Base-by-base conservation (phyloP, 2,797 vertebrate genomes). In the Coracias cyanogaster region DNA sequence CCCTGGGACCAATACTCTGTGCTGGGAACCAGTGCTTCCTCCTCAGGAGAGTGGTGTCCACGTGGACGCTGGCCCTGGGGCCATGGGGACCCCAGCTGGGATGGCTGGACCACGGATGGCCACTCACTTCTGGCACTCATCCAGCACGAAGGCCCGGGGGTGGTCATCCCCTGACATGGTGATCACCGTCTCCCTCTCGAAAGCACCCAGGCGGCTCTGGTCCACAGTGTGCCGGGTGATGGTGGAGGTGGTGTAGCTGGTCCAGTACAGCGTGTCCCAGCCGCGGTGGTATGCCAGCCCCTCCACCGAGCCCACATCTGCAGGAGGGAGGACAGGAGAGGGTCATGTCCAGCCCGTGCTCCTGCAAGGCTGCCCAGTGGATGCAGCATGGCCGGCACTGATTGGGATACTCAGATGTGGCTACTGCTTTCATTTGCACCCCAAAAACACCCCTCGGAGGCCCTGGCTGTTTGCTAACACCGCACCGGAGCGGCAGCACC, bases 251-350 rank as follows among this genome's bases (percentile, higher is more conserved):
- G 99, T 99, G 95, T 99, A 99, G 97, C 99, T 99, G 12, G 99
- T 99, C 99, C 99, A 99, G 97, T 99, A 99, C 29, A 99, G 98
- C 0, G 99, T 99, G 89, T 99, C 99, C 99, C 99, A 99, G 88
- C 98, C 99, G 0, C 99, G 98, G 96, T 99, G 99, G 97, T 99
- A 99, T 0, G 99, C 99, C 98, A 99, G 97, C 35, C 99, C 99
- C 97, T 99, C 99, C 73, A 99, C 99, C 0, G 99, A 99, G 82
- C 99, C 99, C 79, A 99, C 99, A 8, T 99, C 99, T 99, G 98
- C 57, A 37, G 90, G 41, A 19, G 26, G 28, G 39, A 64, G 41
- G 10, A 29, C 61, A 80, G 29, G 12, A 3, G 20, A 65, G 21
- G 58, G 52, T 83, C 12, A 18, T 3, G 2, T 19, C 67, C 86